Conservation (phyloP, 2,888 invertebrate species). For the Noctua fimbriata region DNA sequence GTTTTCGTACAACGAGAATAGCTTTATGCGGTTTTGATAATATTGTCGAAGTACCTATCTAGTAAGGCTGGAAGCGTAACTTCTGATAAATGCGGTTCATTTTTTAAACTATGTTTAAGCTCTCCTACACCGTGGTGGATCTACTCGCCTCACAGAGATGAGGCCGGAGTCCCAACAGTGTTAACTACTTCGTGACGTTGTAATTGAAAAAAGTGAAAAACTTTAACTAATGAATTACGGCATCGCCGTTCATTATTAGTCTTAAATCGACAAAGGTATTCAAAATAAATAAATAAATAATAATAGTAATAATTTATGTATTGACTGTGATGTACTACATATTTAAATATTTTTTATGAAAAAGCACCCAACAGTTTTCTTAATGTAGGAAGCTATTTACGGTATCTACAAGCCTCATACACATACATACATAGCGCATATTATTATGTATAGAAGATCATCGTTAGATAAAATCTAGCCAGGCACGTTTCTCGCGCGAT, state of each 20-base stretch:
- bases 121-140: background rate
- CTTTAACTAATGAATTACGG: background rate
- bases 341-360: constrained; percentile 31
- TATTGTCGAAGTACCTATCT: background rate
- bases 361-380: background rate
- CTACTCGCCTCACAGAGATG: too few species aligned
- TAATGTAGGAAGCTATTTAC: constrained; percentile 52
- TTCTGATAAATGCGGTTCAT: too few species aligned
- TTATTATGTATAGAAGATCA: constrained; percentile 21
- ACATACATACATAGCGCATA: constrained; percentile 4
- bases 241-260: background rate
- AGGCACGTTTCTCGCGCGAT: constrained; percentile 62
- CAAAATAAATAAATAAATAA: too few species aligned
- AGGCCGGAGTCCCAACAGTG: too few species aligned
- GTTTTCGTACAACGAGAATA: background rate
- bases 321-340: background rate
- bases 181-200: too few species aligned
- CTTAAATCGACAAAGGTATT: background rate
- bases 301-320: too few species aligned
- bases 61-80: too few species aligned
- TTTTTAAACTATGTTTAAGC: background rate
- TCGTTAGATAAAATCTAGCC: constrained; percentile 39
- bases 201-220: background rate
- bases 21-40: background rate
- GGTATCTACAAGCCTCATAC: constrained; percentile 4